Evolutionary conservation across 1,140 invertebrate genomes (phyloP).

Genomic region (Thalassaphorura encarpata): DNA sequence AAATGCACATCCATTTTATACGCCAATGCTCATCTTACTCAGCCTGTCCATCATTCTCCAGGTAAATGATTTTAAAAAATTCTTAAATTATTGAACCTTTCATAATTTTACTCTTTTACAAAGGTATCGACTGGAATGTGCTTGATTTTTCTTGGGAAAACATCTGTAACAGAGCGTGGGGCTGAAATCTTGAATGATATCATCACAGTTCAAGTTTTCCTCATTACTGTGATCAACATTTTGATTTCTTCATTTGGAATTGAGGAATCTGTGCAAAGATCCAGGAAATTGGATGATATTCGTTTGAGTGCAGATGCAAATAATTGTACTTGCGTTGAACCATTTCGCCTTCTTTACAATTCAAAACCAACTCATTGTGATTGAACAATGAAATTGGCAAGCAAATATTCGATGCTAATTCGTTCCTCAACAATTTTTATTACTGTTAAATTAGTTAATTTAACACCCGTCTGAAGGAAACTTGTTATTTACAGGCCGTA

Average conservation of each 20-base stretch:
- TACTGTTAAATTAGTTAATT: no score
- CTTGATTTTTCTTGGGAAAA: slow-evolving; percentile 10
- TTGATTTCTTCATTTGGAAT: slow-evolving; percentile 8
- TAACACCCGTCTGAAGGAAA: no score
- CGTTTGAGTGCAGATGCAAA: neutral
- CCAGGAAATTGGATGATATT: neutral
- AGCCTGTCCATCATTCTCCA: slow-evolving; percentile 40
- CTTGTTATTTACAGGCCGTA: no score
- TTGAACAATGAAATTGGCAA: no score
- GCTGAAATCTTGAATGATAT: slow-evolving; percentile 4
- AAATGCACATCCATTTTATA: slow-evolving; percentile 35
- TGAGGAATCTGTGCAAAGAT: slow-evolving; percentile 7
- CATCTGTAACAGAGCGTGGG: neutral
- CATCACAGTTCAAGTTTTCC: slow-evolving; percentile 10
- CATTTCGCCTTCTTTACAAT: neutral
- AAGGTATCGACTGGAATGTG: slow-evolving; percentile 7
- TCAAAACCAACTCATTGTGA: no score
- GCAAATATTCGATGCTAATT: no score
- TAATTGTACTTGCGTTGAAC: neutral
- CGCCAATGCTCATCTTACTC: slow-evolving; percentile 38
- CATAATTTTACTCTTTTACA: neutral
- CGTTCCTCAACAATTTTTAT: no score
- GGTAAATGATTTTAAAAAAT: slow-evolving; percentile 14
- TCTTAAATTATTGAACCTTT: neutral
- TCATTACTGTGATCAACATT: slow-evolving; percentile 11